These are phyloP conservation scores for Agrotis ipsilon DNA, from an alignment of 2,888 invertebrate species.

Conservation along the genomic window DNA sequence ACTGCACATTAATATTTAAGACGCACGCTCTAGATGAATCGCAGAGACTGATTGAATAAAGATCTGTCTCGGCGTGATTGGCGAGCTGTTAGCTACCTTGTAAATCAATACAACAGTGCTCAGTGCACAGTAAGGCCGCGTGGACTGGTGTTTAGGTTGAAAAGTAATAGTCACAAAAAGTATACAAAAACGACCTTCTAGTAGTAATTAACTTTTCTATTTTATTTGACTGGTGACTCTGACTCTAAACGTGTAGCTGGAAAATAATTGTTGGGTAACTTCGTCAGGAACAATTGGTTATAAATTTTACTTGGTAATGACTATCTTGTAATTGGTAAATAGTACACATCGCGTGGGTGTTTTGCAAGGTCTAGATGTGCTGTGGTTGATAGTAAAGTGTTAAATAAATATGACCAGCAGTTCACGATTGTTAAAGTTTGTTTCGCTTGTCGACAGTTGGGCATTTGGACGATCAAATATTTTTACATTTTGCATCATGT, in stretches of 20 bases:
- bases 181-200: constrained; percentile 56
- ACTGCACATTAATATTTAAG: constrained; percentile 75
- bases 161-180: constrained; percentile 63
- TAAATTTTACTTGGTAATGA: constrained; percentile 31
- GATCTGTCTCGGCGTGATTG: constrained; percentile 71
- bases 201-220: constrained; percentile 41
- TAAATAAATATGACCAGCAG: constrained; percentile 16
- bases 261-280: constrained; percentile 55
- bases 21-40: constrained; percentile 72
- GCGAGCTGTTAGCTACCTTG: constrained; percentile 71
- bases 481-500: constrained; percentile 45
- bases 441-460: constrained; percentile 13
- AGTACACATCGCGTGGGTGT: constrained; percentile 35
- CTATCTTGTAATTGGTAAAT: constrained; percentile 34
- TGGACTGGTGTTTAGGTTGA: constrained; percentile 64
- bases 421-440: constrained; percentile 17
- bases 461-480: constrained; percentile 34
- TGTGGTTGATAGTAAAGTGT: constrained; percentile 19
- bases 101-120: constrained; percentile 70
- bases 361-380: constrained; percentile 35
- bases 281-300: constrained; percentile 38
- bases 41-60: constrained; percentile 76
- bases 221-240: constrained; percentile 28
- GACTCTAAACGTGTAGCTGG: constrained; percentile 13
- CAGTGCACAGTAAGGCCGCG: constrained; percentile 60